Base-by-base conservation (phyloP, 2,888 invertebrate genomes). In the Horisme vitalbata region DNA sequence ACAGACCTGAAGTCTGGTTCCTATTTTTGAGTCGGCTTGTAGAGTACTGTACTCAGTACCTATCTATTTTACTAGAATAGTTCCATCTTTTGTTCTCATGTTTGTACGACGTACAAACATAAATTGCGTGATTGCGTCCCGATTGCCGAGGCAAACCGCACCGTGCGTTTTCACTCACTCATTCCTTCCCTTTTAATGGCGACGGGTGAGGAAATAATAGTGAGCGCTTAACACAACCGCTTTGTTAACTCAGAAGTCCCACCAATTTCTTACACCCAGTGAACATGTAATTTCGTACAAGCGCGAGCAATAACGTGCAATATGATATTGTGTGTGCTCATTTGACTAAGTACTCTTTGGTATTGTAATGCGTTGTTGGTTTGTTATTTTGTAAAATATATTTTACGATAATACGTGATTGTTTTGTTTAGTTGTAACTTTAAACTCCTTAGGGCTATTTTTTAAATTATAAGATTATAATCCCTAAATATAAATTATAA, bases 171-270 rank as follows among this genome's bases (percentile, higher is more conserved):
- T 23, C 6, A 18, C 18, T 6, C 6, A 21, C 28, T 13, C 14
- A 41, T 30, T 28, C 12, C 11, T 30, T 35, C 56, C 53, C 52
- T 52, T 46, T 38, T 55, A 52, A 60, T 62, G 55, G 57, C 50
- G 41, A 41, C 36, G 58, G 49, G 55, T 55, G 53, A 59, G 54
- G 52, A 59, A 65, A 64, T 69, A 65, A 68, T 58, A 58, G 59
- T 59, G 21, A 55, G 51, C 67, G 44, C 57, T 61, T 61, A 59
- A 63, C 57, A 61, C 62, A 59, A 58, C 57, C 61, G 58, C 61
- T 70, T 67, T 65, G 66, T 71, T 65, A 62, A 55, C 58, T 45
- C 57, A 47, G 52, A 60, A 55, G 51, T 53, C 39, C 44, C 47
- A 55, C 55, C 57, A 51, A 64, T 65, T 66, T 62, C 63, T 62